phyloP scores from a whole-genome alignment of 2,797 vertebrate genomes.

The Buceros bicornis region DNA sequence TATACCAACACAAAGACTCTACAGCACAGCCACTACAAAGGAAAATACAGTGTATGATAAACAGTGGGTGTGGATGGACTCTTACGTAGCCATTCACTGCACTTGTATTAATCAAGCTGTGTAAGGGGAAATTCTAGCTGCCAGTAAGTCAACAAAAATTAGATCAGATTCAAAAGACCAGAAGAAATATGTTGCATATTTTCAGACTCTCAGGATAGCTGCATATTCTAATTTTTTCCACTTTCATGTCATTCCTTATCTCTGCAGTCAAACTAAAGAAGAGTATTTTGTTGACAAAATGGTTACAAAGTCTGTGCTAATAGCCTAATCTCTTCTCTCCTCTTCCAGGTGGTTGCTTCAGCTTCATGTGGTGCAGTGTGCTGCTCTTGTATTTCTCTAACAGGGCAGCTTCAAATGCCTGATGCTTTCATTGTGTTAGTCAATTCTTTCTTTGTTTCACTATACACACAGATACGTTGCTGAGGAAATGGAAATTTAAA shows the following conservation, averaged over 20 bases:
- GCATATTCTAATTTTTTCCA: conserved; percentile 56
- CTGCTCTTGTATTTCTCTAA: conserved; percentile 41
- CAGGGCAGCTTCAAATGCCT: conserved; percentile 11
- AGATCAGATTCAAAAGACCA: neutral
- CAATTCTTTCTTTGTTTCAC: conserved; percentile 57
- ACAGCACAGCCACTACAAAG: neutral
- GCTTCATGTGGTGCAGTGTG: conserved; percentile 17
- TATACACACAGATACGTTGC: neutral
- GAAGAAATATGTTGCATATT: neutral
- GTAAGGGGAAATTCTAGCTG: neutral
- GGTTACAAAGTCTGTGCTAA: conserved; percentile 43
- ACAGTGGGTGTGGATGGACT: neutral
- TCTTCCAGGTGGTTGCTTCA: conserved; percentile 51
- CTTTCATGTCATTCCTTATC: conserved; percentile 58
- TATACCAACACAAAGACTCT: neutral
- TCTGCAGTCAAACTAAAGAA: conserved; percentile 50
- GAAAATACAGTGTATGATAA: neutral
- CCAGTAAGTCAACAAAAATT: neutral
- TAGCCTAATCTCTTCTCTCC: neutral
- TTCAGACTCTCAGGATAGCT: conserved; percentile 5
- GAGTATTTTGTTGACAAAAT: conserved; percentile 71
- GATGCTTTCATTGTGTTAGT: conserved; percentile 34
- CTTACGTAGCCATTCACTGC: neutral
- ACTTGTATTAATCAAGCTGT: neutral
- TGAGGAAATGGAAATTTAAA: conserved; percentile 73